These are phyloP conservation scores for Atta cephalotes DNA, from an alignment of 1,140 invertebrate genomes.

Conservation along the genomic window DNA sequence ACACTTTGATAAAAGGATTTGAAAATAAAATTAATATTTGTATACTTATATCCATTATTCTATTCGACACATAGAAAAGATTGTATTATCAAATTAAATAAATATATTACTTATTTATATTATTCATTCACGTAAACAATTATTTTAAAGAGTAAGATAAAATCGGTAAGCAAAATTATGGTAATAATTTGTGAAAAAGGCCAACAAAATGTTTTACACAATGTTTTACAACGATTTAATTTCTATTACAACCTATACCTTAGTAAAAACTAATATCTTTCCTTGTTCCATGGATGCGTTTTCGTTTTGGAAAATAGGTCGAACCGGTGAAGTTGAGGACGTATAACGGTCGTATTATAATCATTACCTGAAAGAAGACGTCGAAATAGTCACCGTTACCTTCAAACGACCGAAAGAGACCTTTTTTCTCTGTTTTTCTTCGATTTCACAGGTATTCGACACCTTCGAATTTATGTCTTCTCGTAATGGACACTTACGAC, in stretches of 20 bases:
- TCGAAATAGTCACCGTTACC: slow-evolving; percentile 12
- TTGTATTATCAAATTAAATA: background rate
- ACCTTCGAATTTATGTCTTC: background rate
- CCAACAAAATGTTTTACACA: slow-evolving; percentile 11
- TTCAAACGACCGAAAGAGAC: background rate
- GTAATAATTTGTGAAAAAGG: background rate
- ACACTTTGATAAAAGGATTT: background rate
- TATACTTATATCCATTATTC: background rate
- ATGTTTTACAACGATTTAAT: slow-evolving; percentile 16
- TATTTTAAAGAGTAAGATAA: background rate
- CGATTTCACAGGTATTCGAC: slow-evolving; percentile 17
- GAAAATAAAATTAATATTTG: slow-evolving; percentile 11
- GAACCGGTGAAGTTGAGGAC: background rate
- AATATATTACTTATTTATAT: background rate
- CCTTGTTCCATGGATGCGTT: background rate
- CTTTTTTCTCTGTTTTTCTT: background rate
- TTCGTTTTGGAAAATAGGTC: background rate
- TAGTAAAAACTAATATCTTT: slow-evolving; percentile 9
- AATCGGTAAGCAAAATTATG: background rate
- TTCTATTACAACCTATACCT: slow-evolving; percentile 2
- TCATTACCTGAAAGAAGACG: slow-evolving; percentile 25
- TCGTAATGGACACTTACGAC: background rate
- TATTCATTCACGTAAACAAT: background rate
- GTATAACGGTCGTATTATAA: slow-evolving; percentile 17
- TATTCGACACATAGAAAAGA: background rate